Percentiles rank a stretch among this genome's conserved stretches.
phyloP scores from a whole-genome alignment of 2,113 vertebrate genomes.

The Nymphicus hollandicus region DNA sequence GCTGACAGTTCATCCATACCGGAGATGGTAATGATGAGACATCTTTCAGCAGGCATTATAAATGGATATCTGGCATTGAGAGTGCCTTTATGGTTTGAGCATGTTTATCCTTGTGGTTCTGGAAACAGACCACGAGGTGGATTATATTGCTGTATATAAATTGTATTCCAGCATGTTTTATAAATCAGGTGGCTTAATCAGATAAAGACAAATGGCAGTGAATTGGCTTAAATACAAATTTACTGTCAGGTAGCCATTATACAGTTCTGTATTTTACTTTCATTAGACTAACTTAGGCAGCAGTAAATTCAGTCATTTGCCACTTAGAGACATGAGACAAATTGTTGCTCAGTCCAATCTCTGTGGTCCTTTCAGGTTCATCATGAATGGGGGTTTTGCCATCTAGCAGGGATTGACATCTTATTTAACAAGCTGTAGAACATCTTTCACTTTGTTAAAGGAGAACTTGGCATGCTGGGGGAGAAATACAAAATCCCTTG shows the following conservation, averaged over 20 bases:
- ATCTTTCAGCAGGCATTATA: conserved; percentile 20
- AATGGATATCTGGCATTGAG: conserved; percentile 20
- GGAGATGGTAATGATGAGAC: neutral
- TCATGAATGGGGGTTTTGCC: neutral
- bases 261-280: neutral
- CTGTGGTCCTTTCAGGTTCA: neutral
- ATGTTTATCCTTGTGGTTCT: conserved; percentile 32
- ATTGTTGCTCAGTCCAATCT: neutral
- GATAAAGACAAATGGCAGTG: conserved; percentile 7
- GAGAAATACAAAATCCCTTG: neutral
- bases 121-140: conserved; percentile 17
- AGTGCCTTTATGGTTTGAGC: conserved; percentile 21
- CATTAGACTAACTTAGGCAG: neutral
- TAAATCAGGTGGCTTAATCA: conserved; percentile 23
- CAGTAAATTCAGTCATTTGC: neutral
- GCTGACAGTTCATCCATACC: conserved; percentile 53
- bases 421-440: neutral
- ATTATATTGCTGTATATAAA: neutral
- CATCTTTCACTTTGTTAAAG: neutral
- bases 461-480: neutral
- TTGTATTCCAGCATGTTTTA: conserved; percentile 4
- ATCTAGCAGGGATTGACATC: neutral
- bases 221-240: neutral
- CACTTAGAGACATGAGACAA: neutral
- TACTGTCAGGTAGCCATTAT: neutral